A percentile compares a stretch with the other conserved stretches of the same genome.
Evolutionary conservation across 2,888 invertebrate genomes (phyloP).

Genomic region (Cephonodes hylas): DNA sequence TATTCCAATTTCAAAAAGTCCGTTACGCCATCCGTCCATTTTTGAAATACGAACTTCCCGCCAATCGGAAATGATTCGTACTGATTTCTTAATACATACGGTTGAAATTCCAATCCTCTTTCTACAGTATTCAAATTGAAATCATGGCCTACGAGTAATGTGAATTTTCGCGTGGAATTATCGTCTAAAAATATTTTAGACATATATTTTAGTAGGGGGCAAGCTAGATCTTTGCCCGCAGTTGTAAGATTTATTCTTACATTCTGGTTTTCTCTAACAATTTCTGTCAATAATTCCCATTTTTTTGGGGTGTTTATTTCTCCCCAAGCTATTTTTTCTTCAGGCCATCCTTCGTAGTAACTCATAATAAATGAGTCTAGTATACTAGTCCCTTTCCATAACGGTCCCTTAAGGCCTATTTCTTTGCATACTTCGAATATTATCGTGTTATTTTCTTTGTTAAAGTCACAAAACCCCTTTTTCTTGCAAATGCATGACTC

Average conservation of each 20-base stretch:
- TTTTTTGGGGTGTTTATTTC: constrained; percentile 15
- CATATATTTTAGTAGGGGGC: constrained; percentile 19
- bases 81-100: constrained; percentile 40
- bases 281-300: constrained; percentile 23
- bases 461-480: background rate
- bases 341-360: constrained; percentile 20
- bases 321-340: constrained; percentile 28
- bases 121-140: constrained; percentile 22
- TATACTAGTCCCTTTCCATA: background rate
- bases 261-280: constrained; percentile 19
- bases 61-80: constrained; percentile 61
- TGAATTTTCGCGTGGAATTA: constrained; percentile 21
- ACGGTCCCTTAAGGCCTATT: background rate
- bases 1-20: constrained; percentile 55
- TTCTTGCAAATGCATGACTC: background rate
- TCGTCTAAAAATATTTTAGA: constrained; percentile 20
- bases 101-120: background rate
- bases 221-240: constrained; percentile 20
- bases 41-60: constrained; percentile 64
- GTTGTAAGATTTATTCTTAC: constrained; percentile 20
- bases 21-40: constrained; percentile 46
- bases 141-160: constrained; percentile 26
- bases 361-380: constrained; percentile 23
- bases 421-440: background rate
- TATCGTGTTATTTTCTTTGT: background rate